Base-by-base conservation (phyloP, 2,888 invertebrate species). In the Oxystoma pomonae region DNA sequence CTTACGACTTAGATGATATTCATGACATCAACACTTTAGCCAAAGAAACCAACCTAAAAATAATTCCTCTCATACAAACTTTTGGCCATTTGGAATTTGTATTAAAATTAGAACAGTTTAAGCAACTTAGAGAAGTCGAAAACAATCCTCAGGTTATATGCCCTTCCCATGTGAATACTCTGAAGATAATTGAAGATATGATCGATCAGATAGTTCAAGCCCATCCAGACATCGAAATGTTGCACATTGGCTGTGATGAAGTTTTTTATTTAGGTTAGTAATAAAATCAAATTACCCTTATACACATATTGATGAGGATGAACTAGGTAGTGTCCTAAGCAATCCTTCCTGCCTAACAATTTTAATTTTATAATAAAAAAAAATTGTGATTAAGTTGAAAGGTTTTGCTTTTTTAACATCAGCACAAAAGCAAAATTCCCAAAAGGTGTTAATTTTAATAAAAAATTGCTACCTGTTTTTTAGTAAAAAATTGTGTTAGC, bases 211-310 rank as follows among this genome's bases (percentile, higher is more conserved):
- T 91, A 1, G 72, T 87, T 16, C 72, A 73, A 1, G 75, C 84
- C 1, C 89, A 89, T 78, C 85, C 86, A 1, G 73, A 80, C 19
- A 72, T 70, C 16, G 70, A 72, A 20, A 71, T 69, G 67, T 79
- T 94, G 58, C 93, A 94, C 73, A 87, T 94, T 65, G 94, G 93
- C 0, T 90, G 90, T 57, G 94, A 94, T 76, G 94, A 94, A 81
- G 93, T 94, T 0, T 89, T 84, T 72, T 86, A 89, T 64, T 78
- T 90, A 62, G 73, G 68, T 63, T 62, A 66, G 17, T 19, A 52
- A 20, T 18, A 22, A 20, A 1, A n/a, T n/a, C n/a, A n/a, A n/a
- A n/a, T n/a, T n/a, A n/a, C n/a, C n/a, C n/a, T n/a, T n/a, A n/a
- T n/a, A n/a, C n/a, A n/a, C n/a, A n/a, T n/a, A n/a, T n/a, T n/a